Evolutionary conservation across 2,888 invertebrate species (phyloP).

Genomic region (Venusia cambrica): DNA sequence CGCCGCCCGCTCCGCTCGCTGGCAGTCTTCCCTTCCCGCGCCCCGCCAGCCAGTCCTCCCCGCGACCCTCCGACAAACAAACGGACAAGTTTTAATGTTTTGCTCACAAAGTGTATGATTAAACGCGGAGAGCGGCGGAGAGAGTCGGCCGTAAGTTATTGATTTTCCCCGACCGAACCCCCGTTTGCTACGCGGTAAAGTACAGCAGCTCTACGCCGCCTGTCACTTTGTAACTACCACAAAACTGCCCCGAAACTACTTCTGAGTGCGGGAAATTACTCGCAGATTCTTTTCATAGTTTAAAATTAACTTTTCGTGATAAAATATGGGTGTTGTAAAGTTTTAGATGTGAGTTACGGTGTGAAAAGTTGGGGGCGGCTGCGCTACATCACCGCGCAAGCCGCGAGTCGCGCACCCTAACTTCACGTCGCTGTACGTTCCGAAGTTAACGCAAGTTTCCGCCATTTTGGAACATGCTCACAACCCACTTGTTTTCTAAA

Average conservation of each 20-base stretch:
- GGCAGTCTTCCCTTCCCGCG: conserved; percentile 44
- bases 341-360: conserved; percentile 58
- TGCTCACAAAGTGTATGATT: conserved; percentile 82
- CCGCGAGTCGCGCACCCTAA: conserved; percentile 73
- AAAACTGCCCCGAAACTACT: conserved; percentile 50
- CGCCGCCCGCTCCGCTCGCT: conserved; percentile 47
- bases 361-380: conserved; percentile 72
- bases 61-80: conserved; percentile 77
- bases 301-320: conserved; percentile 42
- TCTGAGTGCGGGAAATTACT: conserved; percentile 34
- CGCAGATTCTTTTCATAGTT: conserved; percentile 45
- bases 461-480: conserved; percentile 83
- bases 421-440: conserved; percentile 80
- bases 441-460: conserved; percentile 82
- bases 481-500: conserved; percentile 83
- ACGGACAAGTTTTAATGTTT: conserved; percentile 81
- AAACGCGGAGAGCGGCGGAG: conserved; percentile 80
- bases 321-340: conserved; percentile 51
- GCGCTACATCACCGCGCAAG: conserved; percentile 59
- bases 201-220: conserved; percentile 48
- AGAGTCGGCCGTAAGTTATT: conserved; percentile 81
- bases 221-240: conserved; percentile 50
- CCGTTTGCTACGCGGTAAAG: conserved; percentile 66
- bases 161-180: conserved; percentile 80
- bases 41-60: conserved; percentile 56